Evolutionary conservation across 92 coral and sea anemone species (phyloP).

Genomic region (Plumapathes pennacea): DNA sequence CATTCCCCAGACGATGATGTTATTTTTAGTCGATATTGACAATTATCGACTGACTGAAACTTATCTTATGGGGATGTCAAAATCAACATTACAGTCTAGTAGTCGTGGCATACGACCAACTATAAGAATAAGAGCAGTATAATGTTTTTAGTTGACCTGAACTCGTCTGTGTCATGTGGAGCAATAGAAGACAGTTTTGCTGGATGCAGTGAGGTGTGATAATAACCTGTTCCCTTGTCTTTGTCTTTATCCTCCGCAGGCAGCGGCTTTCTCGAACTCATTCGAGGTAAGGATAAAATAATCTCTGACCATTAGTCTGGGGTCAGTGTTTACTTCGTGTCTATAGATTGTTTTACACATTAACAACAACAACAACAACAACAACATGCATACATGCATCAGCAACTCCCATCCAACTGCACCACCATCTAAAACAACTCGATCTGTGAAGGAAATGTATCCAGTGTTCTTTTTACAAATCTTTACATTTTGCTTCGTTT

Average conservation of each 20-base stretch:
- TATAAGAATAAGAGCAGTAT: too few relatives aligned
- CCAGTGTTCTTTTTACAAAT: not conserved
- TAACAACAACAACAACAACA: not conserved
- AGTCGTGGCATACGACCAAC: too few relatives aligned
- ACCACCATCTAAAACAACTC: not conserved
- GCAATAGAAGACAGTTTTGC: too few relatives aligned
- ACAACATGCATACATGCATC: not conserved
- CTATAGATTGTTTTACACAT: not conserved
- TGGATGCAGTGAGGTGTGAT: too few relatives aligned
- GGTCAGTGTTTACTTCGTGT: not conserved
- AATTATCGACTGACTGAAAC: too few relatives aligned
- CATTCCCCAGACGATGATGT: too few relatives aligned
- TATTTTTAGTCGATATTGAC: too few relatives aligned
- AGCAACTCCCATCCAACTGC: not conserved
- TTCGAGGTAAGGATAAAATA: slow-evolving; percentile 51
- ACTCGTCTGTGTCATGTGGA: too few relatives aligned
- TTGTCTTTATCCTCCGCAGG: slow-evolving; percentile 17
- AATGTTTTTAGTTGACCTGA: too few relatives aligned
- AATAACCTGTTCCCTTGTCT: too few relatives aligned
- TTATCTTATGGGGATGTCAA: too few relatives aligned
- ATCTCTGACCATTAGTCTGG: not conserved
- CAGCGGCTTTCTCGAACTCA: slow-evolving; percentile 49
- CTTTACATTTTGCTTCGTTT: not conserved
- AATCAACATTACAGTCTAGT: too few relatives aligned
- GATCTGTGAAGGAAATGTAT: not conserved